A percentile compares a stretch with the other conserved stretches of the same genome.
These are phyloP conservation scores for Bovichtus variegatus DNA, from an alignment of 2,797 vertebrate species.

Conservation along the genomic window DNA sequence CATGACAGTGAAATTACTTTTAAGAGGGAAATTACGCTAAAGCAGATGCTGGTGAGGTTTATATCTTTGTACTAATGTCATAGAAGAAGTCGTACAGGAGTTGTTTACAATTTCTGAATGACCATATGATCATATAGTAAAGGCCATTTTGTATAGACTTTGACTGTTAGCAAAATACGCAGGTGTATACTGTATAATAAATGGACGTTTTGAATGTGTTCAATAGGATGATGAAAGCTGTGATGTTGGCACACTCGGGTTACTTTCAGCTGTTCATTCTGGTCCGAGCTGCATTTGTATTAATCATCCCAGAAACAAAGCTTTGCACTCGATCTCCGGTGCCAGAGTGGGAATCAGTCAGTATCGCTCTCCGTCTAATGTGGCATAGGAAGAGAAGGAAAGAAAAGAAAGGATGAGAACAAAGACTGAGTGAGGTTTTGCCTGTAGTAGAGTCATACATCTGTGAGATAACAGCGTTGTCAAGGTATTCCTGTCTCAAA, in stretches of 20 bases:
- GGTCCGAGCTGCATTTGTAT: slow-evolving; percentile 44
- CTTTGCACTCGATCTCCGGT: slow-evolving; percentile 41
- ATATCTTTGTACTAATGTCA: slow-evolving; percentile 40
- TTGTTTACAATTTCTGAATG: slow-evolving; percentile 19
- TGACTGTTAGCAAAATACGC: slow-evolving; percentile 16
- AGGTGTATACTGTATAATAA: neutral
- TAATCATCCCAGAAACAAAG: slow-evolving; percentile 69
- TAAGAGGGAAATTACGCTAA: slow-evolving; percentile 55
- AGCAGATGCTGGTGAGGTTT: slow-evolving; percentile 55
- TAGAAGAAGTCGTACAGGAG: slow-evolving; percentile 9
- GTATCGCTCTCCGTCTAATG: slow-evolving; percentile 35
- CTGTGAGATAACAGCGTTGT: slow-evolving; percentile 50
- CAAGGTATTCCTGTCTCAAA: slow-evolving; percentile 48
- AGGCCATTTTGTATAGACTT: slow-evolving; percentile 8
- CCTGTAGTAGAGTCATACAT: slow-evolving; percentile 49
- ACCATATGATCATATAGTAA: neutral
- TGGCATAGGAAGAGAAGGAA: slow-evolving; percentile 45
- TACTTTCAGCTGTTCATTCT: slow-evolving; percentile 45
- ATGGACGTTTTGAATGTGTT: slow-evolving; percentile 32
- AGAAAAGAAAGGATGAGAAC: slow-evolving; percentile 46
- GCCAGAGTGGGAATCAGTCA: slow-evolving; percentile 43
- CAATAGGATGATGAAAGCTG: slow-evolving; percentile 45
- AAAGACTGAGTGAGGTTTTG: slow-evolving; percentile 60
- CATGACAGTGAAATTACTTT: slow-evolving; percentile 65
- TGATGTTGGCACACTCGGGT: slow-evolving; percentile 21